Conservation (phyloP, 2,888 invertebrate genomes). For the Netelia fuscicornis region DNA sequence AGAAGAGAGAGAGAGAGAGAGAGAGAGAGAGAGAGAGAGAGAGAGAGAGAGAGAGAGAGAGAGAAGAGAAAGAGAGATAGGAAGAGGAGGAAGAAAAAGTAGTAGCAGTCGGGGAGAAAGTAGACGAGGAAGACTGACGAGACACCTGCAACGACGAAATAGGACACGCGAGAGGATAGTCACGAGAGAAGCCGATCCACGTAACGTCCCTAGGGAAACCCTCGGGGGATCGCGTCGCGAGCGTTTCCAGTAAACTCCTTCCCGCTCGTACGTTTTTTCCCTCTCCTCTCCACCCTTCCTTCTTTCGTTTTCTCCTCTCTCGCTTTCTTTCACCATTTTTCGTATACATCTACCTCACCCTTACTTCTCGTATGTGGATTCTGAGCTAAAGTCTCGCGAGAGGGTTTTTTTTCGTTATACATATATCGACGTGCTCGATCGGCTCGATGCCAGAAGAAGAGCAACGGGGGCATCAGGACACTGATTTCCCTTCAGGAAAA, state of each 20-base stretch:
- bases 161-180: constrained; percentile 47
- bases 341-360: background rate
- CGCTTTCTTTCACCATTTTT: background rate
- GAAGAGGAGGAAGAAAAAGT: constrained; percentile 6
- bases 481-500: constrained; percentile 55
- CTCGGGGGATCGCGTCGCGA: constrained; percentile 36
- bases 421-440: constrained; percentile 4
- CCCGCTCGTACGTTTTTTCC: constrained; percentile 8
- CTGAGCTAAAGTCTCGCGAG: constrained; percentile 42
- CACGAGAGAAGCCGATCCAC: constrained; percentile 51
- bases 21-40: background rate
- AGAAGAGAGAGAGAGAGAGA: background rate
- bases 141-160: constrained; percentile 58
- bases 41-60: background rate
- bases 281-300: background rate
- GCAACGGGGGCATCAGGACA: constrained; percentile 28
- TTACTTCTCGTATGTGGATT: background rate
- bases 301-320: background rate
- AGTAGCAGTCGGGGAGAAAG: background rate
- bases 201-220: constrained; percentile 32
- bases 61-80: background rate
- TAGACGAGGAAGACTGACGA: constrained; percentile 50
- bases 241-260: constrained; percentile 53
- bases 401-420: constrained; percentile 6
- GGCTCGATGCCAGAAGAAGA: constrained; percentile 26